Conservation (phyloP, 2,113 vertebrate genomes). For the Hipposideros armiger region DNA sequence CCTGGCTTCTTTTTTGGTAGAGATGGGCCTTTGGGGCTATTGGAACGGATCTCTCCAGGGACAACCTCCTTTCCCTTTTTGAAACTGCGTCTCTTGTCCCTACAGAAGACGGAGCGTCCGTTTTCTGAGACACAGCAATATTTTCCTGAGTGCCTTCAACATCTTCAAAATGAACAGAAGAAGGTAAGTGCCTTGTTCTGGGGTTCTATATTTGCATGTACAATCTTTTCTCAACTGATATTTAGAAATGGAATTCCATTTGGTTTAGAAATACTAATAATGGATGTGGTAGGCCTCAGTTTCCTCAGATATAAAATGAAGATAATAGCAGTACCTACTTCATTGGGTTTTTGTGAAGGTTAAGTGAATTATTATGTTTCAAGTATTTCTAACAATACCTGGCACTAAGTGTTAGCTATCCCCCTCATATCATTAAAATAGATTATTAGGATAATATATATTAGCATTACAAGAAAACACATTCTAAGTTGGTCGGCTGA, state of each 20-base stretch:
- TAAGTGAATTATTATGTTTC: conserved; percentile 29
- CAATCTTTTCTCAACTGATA: neutral
- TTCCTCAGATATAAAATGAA: neutral
- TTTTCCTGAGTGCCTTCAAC: neutral
- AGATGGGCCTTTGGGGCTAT: neutral
- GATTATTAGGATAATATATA: neutral
- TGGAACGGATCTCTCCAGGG: neutral
- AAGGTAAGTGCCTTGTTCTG: conserved; percentile 59
- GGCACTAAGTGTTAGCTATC: neutral
- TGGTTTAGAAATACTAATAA: neutral
- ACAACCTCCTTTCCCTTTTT: neutral
- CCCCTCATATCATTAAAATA: neutral
- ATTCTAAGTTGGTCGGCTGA: neutral
- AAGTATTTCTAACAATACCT: neutral
- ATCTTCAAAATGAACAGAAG: conserved; percentile 40
- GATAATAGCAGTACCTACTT: neutral
- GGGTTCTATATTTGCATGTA: neutral
- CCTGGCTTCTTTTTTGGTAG: neutral
- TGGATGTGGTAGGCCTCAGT: neutral
- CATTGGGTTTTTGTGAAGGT: neutral
- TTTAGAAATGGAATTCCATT: conserved; percentile 34
- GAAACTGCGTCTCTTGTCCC: conserved; percentile 47
- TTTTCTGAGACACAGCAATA: neutral
- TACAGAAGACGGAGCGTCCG: neutral
- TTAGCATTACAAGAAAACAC: neutral